A percentile compares a stretch with the other conserved stretches of the same genome.
phyloP scores from a whole-genome alignment of 2,113 vertebrate genomes.

The Pimephales promelas region DNA sequence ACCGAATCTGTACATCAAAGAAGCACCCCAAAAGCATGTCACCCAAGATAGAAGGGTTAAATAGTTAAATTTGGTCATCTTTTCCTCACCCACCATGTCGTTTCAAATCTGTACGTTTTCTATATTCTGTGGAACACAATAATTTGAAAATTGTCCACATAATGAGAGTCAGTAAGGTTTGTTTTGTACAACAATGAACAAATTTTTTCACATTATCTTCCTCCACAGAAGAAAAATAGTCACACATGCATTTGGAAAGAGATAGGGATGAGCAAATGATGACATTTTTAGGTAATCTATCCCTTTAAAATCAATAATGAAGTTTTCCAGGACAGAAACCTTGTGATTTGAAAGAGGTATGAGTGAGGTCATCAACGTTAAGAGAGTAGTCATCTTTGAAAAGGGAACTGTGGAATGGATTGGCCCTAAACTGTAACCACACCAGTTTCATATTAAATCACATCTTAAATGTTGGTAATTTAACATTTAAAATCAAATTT shows the following conservation, averaged over 20 bases:
- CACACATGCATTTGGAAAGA: neutral
- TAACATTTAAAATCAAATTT: neutral
- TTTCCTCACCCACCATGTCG: neutral
- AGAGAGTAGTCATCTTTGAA: neutral
- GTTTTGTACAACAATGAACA: neutral
- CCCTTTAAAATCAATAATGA: neutral
- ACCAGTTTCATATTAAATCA: neutral
- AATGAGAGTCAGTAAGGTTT: neutral
- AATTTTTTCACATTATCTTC: too few species aligned
- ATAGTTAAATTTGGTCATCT: neutral
- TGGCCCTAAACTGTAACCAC: neutral
- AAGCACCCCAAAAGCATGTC: neutral
- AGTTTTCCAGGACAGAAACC: neutral
- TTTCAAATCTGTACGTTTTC: neutral
- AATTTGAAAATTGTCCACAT: neutral
- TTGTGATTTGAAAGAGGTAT: neutral
- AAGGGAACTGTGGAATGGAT: neutral
- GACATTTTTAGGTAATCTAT: neutral
- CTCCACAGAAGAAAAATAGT: neutral
- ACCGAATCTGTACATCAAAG: neutral
- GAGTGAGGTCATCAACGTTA: neutral
- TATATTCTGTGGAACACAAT: neutral
- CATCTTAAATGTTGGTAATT: slow-evolving; percentile 5
- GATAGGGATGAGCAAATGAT: neutral
- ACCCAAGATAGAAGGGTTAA: neutral